Evolutionary conservation across 2,888 invertebrate genomes (phyloP).

Genomic region (Asteroscopus sphinx): DNA sequence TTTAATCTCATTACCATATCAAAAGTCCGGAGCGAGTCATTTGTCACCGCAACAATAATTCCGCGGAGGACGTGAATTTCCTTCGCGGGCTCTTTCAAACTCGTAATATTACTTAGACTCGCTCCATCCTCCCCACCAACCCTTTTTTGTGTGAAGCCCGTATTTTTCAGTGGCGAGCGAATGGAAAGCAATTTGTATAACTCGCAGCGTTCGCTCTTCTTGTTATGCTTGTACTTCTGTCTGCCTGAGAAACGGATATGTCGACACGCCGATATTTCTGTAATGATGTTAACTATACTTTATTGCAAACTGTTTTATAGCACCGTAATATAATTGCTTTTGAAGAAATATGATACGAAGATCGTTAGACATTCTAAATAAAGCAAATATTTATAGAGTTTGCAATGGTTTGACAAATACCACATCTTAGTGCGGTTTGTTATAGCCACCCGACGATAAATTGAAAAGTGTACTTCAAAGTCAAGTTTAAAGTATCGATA

Average conservation of each 20-base stretch:
- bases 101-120: constrained; percentile 73
- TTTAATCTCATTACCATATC: constrained; percentile 43
- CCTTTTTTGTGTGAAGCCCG: constrained; percentile 74
- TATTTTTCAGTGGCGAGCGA: constrained; percentile 78
- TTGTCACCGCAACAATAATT: constrained; percentile 76
- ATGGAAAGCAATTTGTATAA: constrained; percentile 80
- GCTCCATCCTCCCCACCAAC: constrained; percentile 59
- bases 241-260: constrained; percentile 36
- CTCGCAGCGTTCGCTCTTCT: constrained; percentile 58
- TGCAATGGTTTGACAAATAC: too few species aligned
- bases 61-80: constrained; percentile 60
- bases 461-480: constrained; percentile 31
- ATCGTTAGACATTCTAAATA: too few species aligned
- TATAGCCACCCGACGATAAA: constrained; percentile 15
- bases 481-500: constrained; percentile 45
- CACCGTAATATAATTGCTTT: constrained; percentile 1
- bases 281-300: constrained; percentile 31
- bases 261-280: constrained; percentile 49
- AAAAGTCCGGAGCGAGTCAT: constrained; percentile 61
- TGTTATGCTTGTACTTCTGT: constrained; percentile 43
- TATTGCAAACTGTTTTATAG: constrained; percentile 5
- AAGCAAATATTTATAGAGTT: too few species aligned
- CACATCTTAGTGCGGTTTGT: not conserved
- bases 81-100: constrained; percentile 67
- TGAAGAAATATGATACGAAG: too few species aligned